These are phyloP conservation scores for Palythoa grandis DNA, from an alignment of 92 coral and sea anemone species.

Conservation along the genomic window DNA sequence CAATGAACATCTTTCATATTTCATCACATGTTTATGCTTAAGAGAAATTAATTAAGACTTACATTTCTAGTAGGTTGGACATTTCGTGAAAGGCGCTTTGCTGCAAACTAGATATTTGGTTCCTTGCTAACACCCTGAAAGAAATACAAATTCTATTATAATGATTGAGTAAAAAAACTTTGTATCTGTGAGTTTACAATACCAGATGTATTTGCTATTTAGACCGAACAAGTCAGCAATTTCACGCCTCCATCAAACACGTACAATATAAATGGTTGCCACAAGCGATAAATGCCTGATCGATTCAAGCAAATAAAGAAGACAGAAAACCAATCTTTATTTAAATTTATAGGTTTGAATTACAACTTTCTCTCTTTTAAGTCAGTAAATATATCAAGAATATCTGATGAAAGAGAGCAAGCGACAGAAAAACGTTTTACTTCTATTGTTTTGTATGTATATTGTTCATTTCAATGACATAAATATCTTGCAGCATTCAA, in stretches of 20 bases:
- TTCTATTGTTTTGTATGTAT: not conserved
- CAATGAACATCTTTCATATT: not conserved
- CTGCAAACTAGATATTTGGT: constrained; percentile 47
- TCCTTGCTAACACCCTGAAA: constrained; percentile 33
- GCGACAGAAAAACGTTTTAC: not conserved
- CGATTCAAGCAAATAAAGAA: not conserved
- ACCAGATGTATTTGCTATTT: not conserved
- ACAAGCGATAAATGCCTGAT: not conserved
- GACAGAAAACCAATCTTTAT: not conserved
- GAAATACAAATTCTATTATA: not conserved
- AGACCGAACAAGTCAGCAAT: not conserved
- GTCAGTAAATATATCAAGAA: not conserved
- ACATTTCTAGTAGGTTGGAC: constrained; percentile 53
- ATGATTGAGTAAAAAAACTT: not conserved
- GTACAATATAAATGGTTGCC: not conserved
- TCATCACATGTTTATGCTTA: not conserved
- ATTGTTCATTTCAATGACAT: constrained; percentile 33
- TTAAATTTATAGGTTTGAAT: not conserved
- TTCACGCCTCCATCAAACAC: not conserved
- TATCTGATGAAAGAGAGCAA: not conserved
- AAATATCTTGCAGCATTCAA: not conserved
- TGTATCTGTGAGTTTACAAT: not conserved
- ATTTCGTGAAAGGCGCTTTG: constrained; percentile 64
- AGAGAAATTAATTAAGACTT: constrained; percentile 27
- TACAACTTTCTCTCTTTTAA: not conserved